Conservation (phyloP, 2,797 vertebrate genomes). For the Aulostomus chinensis region DNA sequence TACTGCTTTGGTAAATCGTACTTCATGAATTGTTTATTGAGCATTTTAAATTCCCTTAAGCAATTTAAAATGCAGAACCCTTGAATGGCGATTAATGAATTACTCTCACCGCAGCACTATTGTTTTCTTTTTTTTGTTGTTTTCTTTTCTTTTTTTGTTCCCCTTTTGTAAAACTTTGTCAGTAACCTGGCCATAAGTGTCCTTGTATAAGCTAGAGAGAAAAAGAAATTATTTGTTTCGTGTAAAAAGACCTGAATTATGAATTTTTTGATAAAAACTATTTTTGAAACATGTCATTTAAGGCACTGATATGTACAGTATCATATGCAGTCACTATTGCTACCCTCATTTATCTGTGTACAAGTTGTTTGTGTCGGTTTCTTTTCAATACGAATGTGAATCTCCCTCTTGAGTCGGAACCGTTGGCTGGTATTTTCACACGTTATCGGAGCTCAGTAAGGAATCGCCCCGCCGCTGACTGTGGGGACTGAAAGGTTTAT, state of each 20-base stretch:
- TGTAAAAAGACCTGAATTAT: constrained; percentile 66
- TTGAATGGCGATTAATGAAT: constrained; percentile 20
- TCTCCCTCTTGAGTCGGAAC: constrained; percentile 23
- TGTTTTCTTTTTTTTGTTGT: constrained; percentile 16
- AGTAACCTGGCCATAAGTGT: constrained; percentile 79
- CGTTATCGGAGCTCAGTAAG: constrained; percentile 40
- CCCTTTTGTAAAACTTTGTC: constrained; percentile 45
- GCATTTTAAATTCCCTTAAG: constrained; percentile 23
- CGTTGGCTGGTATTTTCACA: constrained; percentile 40
- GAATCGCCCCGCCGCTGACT: constrained; percentile 28
- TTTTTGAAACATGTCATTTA: constrained; percentile 80
- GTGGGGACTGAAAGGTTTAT: constrained; percentile 44
- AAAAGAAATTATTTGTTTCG: constrained; percentile 52
- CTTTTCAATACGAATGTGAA: constrained; percentile 44
- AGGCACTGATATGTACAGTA: constrained; percentile 75
- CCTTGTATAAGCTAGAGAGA: constrained; percentile 77
- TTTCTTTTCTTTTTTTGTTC: not conserved
- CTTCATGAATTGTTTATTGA: constrained; percentile 9
- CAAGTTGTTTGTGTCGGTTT: constrained; percentile 62
- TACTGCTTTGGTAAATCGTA: constrained; percentile 29
- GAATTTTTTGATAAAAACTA: constrained; percentile 79
- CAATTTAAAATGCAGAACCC: constrained; percentile 21
- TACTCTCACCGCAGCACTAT: constrained; percentile 26
- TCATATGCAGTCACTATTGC: constrained; percentile 69
- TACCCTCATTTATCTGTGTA: constrained; percentile 65